Percentiles rank a stretch among this genome's conserved stretches.
Evolutionary conservation across 2,113 vertebrate genomes (phyloP).

Genomic region (Ovis canadensis): DNA sequence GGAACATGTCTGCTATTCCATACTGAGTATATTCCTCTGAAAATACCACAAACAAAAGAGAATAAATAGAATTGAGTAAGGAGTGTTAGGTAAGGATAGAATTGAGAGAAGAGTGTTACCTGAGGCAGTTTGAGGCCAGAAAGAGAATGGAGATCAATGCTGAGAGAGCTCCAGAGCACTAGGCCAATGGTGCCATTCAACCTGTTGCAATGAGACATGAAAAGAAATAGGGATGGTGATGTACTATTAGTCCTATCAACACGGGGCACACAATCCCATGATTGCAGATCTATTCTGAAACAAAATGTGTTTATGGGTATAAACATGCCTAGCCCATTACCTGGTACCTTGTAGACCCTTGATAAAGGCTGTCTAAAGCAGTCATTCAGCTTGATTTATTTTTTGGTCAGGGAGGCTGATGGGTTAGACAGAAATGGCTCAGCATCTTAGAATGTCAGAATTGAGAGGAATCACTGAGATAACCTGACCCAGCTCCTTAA

Average conservation of each 20-base stretch:
- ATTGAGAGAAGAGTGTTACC: background rate
- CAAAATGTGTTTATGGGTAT: background rate
- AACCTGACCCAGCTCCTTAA: background rate
- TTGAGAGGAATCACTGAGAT: background rate
- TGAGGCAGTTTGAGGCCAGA: background rate
- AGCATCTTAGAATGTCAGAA: background rate
- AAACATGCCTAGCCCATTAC: background rate
- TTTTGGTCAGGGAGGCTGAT: background rate
- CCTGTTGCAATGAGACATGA: constrained; percentile 36
- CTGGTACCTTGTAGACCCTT: background rate
- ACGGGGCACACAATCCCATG: background rate
- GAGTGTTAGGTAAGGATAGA: background rate
- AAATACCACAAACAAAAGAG: background rate
- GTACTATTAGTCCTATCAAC: background rate
- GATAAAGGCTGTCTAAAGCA: background rate
- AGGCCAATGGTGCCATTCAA: background rate
- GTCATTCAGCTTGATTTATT: background rate
- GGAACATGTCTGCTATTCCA: background rate
- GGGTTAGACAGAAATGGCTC: background rate
- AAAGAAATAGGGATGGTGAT: background rate
- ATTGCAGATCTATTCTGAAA: background rate
- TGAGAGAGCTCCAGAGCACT: background rate
- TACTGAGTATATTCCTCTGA: background rate
- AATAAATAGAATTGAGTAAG: background rate
- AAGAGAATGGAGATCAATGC: background rate